Evolutionary conservation across 1,140 invertebrate species (phyloP), one percentile per base, ranked within the genome.

Genomic region (Drusus annulatus): DNA sequence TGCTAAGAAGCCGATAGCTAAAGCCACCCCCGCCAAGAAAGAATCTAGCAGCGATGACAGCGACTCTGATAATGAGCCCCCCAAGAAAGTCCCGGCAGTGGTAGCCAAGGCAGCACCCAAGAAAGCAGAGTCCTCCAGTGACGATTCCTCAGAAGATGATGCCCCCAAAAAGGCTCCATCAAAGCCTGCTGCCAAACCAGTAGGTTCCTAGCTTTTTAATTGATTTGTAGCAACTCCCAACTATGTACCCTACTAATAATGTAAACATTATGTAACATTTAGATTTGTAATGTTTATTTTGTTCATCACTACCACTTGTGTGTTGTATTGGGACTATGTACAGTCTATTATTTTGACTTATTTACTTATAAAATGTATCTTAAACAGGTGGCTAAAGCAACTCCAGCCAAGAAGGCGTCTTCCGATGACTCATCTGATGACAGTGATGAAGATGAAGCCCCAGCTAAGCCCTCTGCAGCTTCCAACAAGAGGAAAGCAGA

Each of bases 11-110:
- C 83, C 65, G 6, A 76, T 79, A 10, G 79, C 80, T 4, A 84
- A 85, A 78, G 78, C 81, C 36, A 81, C 84, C 8, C 88, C 82
- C 31, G 82, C 84, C 10, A 89, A 90, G 31, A 89, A 90, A 82
- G 85, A 45, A 45, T 45, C 36, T 2, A 45, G 36, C 36, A 84
- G 84, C 79, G 83, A 84, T 73, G 76, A 78, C 36, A 73, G 68
- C 23, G 81, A 81, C 60, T 84, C 84, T 50, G 84, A 85, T 69
- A 84, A 85, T 71, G 85, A 85, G 17, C 76, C 81, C 13, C 78
- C 78, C 25, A 79, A 79, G 23, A 82, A 85, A 58, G 54, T 63
- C 75, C 84, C 63, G n/a, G 75, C 80, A 21, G 50, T 23, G 8
- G 10, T 45, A 45, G 36, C 36, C 36, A 45, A 45, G 36, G 36